Base-by-base conservation (phyloP, 2,113 vertebrate genomes). In the Poeciliopsis occidentalis region DNA sequence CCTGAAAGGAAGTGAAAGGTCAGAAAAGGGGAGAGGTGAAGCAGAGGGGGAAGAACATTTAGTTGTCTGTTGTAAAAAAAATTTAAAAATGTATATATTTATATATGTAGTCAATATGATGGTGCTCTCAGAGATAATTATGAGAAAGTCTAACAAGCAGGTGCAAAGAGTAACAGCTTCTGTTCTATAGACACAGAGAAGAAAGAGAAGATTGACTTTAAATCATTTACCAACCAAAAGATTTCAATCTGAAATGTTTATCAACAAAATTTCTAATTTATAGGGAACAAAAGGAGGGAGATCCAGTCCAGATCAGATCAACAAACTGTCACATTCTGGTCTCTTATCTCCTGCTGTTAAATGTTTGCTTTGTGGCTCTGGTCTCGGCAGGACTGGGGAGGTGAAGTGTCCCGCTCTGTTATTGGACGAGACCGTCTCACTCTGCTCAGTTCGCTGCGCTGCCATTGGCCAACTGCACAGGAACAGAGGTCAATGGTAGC, bases 301-400 rank as follows among this genome's bases (percentile, higher is more conserved):
- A 75, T 68, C 67, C 69, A 68, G 62, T 81, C 81, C 37, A 37
- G 39, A 83, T 60, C 29, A 60, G 37, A 4, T 22, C 27, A 64
- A 29, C 12, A 68, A 39, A 72, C 51, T 57, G 71, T 26, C 26
- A 72, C 37, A 72, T 63, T 37, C 4, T 6, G 30, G 47, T 73
- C 32, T 77, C 80, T 88, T 89, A 91, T 92, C 89, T 85, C 67
- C 67, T 74, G 34, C 82, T 67, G 80, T 85, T 75, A 75, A 89
- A 88, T 91, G 86, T 93, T 93, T 91, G 83, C 70, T 82, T 87
- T 92, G 73, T 83, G 51, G 27, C 76, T 87, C 71, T 81, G 15
- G 64, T 78, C 81, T 81, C 80, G 24, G 57, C 70, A 76, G 75
- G 72, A 88, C 75, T 78, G 86, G 91, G 72, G 92, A 89, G 92